Conservation (phyloP, 1,140 invertebrate species). For the Marisa cornuarietis region DNA sequence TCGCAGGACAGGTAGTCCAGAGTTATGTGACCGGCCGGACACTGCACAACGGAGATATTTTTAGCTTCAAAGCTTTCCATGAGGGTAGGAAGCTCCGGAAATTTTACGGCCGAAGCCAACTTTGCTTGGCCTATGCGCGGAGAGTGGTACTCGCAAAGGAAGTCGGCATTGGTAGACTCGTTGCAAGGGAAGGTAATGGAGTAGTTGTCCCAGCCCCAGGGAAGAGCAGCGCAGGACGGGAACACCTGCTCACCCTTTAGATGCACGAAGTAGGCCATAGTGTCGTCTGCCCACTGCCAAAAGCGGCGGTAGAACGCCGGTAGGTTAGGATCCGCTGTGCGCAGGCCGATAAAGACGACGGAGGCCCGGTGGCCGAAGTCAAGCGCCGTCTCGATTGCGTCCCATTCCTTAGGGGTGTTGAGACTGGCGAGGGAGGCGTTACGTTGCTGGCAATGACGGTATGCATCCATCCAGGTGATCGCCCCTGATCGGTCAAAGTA, state of each 20-base stretch:
- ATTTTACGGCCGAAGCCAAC: neutral
- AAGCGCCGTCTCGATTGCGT: slow-evolving; percentile 7
- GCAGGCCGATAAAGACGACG: slow-evolving; percentile 8
- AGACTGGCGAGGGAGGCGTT: neutral
- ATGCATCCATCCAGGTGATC: slow-evolving; percentile 18
- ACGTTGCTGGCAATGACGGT: slow-evolving; percentile 13
- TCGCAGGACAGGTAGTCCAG: slow-evolving; percentile 21
- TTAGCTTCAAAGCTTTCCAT: neutral
- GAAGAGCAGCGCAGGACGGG: slow-evolving; percentile 13
- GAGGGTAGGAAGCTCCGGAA: neutral
- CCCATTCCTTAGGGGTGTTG: slow-evolving; percentile 7
- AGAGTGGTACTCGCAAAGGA: slow-evolving; percentile 15
- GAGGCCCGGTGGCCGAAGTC: slow-evolving; percentile 12
- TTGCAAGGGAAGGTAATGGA: slow-evolving; percentile 22
- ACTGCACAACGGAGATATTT: slow-evolving; percentile 8
- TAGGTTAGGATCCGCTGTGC: slow-evolving; percentile 9
- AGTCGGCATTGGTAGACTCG: slow-evolving; percentile 18
- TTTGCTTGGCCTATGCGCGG: neutral
- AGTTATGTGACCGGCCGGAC: slow-evolving; percentile 19
- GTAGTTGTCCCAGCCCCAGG: slow-evolving; percentile 17
- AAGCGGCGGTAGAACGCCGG: slow-evolving; percentile 7
- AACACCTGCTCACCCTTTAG: slow-evolving; percentile 13
- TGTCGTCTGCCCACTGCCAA: slow-evolving; percentile 22
- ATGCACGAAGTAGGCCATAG: slow-evolving; percentile 21
- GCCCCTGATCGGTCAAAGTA: slow-evolving; percentile 16